A percentile compares a stretch with the other conserved stretches of the same genome.
Evolutionary conservation across 2,797 vertebrate species (phyloP).

Genomic region (Phalanger gymnotis): DNA sequence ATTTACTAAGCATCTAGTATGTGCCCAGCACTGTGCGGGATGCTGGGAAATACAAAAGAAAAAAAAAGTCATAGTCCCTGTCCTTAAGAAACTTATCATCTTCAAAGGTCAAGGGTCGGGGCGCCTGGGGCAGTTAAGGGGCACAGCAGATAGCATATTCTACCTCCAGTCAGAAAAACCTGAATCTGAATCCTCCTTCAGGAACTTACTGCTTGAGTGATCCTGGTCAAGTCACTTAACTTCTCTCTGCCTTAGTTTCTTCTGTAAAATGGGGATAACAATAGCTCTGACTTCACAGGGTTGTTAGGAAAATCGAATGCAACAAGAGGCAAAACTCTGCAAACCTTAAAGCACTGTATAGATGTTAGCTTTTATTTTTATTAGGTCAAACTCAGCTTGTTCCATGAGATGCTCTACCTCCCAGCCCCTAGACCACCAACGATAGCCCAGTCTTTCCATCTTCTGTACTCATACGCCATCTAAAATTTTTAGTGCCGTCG

Average conservation of each 20-base stretch:
- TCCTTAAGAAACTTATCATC: not conserved
- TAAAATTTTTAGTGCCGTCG: not conserved
- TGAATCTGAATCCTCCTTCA: not conserved
- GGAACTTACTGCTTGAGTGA: not conserved
- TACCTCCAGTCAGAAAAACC: not conserved
- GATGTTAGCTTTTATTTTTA: not conserved
- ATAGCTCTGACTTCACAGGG: not conserved
- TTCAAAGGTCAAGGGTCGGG: not conserved
- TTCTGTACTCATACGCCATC: not conserved
- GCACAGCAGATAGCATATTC: not conserved
- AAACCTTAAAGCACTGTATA: not conserved
- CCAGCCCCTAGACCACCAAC: not conserved
- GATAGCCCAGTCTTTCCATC: not conserved
- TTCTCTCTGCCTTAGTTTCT: not conserved
- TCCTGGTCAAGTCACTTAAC: not conserved
- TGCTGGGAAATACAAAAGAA: not conserved
- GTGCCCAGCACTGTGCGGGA: not conserved
- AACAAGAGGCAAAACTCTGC: not conserved
- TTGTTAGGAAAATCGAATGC: not conserved
- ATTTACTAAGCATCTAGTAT: not conserved
- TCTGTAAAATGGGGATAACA: not conserved
- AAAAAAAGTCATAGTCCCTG: not conserved
- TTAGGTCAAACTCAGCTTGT: not conserved
- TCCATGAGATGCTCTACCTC: not conserved
- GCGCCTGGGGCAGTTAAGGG: not conserved